Evolutionary conservation across 2,113 vertebrate species (phyloP).

Genomic region (Odobenus rosmarus): DNA sequence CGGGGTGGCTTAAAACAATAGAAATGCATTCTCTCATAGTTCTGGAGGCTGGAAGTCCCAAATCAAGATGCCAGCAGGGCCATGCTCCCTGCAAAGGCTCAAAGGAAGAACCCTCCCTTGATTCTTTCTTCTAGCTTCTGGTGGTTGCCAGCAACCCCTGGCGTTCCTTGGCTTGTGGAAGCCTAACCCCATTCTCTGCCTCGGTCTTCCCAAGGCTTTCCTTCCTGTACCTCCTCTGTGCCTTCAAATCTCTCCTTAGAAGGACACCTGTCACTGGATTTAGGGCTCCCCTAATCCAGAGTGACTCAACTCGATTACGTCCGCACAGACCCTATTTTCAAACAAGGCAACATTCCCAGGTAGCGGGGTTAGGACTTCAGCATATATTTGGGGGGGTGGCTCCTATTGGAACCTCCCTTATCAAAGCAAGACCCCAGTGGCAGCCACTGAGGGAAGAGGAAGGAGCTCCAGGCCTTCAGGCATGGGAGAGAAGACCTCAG

Average conservation of each 20-base stretch:
- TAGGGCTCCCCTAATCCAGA: not conserved
- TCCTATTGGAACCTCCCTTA: not conserved
- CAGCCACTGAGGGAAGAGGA: not conserved
- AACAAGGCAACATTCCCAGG: not conserved
- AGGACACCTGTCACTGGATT: not conserved
- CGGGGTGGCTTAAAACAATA: not conserved
- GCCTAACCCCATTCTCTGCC: not conserved
- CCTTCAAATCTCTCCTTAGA: not conserved
- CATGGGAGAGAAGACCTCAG: accelerated
- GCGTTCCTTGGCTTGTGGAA: not conserved
- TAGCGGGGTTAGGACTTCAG: not conserved
- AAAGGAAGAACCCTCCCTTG: not conserved
- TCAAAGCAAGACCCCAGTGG: not conserved
- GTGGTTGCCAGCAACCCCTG: not conserved
- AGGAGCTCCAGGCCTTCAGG: too few species aligned
- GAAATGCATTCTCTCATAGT: not conserved
- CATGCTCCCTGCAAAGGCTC: not conserved
- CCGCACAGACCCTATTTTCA: not conserved
- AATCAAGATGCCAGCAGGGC: not conserved
- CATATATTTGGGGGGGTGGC: not conserved
- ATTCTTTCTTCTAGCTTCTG: too few species aligned
- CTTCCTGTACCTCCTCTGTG: not conserved
- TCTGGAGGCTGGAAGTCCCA: not conserved
- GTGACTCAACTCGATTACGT: not conserved
- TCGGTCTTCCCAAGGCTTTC: not conserved